Conservation (phyloP, 1,140 invertebrate genomes). For the Sitobion miscanthi region DNA sequence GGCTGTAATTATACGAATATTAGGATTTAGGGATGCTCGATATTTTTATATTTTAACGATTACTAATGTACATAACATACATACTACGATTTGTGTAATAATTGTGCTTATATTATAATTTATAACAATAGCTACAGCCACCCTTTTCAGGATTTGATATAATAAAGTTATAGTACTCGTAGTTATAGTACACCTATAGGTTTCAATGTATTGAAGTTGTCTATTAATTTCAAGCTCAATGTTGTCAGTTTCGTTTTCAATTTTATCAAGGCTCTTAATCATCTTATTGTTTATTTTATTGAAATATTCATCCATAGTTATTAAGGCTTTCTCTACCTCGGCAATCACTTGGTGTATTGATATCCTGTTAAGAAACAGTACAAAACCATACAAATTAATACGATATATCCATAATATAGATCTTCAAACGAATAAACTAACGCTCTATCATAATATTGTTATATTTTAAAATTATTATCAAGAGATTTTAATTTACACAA, state of each 20-base stretch:
- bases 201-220: neutral
- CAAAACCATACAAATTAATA: neutral
- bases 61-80: no score
- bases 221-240: neutral
- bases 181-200: neutral
- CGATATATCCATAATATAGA: neutral
- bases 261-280: neutral
- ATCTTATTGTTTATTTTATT: neutral
- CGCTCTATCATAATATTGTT: neutral
- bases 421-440: neutral
- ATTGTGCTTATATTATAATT: no score
- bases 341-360: neutral
- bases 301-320: neutral
- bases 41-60: no score
- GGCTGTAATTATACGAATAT: no score
- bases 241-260: neutral
- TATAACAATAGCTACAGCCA: no score
- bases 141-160: no score
- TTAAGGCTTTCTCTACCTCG: neutral
- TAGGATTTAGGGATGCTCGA: no score
- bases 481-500: neutral
- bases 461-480: neutral
- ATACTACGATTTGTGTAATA: no score
- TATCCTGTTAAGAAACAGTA: neutral
- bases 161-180: no score